A percentile compares a stretch with the other conserved stretches of the same genome.
These are phyloP conservation scores for Allophyes oxyacanthae DNA, from an alignment of 2,888 invertebrate species.

Conservation along the genomic window DNA sequence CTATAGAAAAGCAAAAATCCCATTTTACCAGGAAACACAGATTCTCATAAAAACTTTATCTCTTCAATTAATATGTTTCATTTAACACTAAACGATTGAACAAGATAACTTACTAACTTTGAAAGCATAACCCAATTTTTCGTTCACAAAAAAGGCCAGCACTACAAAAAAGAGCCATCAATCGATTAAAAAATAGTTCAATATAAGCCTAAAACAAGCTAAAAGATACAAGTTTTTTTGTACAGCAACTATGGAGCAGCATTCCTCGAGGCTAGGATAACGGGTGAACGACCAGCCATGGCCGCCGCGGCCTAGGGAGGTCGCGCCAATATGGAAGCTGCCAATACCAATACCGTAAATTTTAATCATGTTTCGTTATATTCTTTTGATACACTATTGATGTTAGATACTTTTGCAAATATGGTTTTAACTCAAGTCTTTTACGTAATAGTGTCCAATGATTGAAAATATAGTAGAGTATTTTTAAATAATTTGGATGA, in stretches of 20 bases:
- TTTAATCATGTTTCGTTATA: constrained; percentile 40
- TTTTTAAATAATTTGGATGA: no score
- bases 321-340: constrained; percentile 66
- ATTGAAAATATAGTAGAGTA: not conserved
- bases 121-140: constrained; percentile 7
- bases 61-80: no score
- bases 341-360: constrained; percentile 53
- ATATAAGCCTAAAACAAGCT: constrained; percentile 30
- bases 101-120: not conserved
- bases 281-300: constrained; percentile 81
- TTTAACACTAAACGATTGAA: not conserved
- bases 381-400: constrained; percentile 23
- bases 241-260: constrained; percentile 42
- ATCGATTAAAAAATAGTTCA: constrained; percentile 14
- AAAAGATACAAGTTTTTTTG: constrained; percentile 44
- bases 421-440: constrained; percentile 11
- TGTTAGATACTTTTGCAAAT: constrained; percentile 7
- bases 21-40: not conserved
- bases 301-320: constrained; percentile 73
- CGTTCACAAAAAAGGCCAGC: constrained; percentile 14
- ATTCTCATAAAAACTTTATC: no score
- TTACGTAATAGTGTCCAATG: constrained; percentile 8
- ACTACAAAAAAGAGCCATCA: constrained; percentile 6
- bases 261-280: constrained; percentile 60
- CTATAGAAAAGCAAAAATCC: not conserved